These are phyloP conservation scores for Erannis defoliaria DNA, from an alignment of 2,888 invertebrate genomes.

Conservation along the genomic window DNA sequence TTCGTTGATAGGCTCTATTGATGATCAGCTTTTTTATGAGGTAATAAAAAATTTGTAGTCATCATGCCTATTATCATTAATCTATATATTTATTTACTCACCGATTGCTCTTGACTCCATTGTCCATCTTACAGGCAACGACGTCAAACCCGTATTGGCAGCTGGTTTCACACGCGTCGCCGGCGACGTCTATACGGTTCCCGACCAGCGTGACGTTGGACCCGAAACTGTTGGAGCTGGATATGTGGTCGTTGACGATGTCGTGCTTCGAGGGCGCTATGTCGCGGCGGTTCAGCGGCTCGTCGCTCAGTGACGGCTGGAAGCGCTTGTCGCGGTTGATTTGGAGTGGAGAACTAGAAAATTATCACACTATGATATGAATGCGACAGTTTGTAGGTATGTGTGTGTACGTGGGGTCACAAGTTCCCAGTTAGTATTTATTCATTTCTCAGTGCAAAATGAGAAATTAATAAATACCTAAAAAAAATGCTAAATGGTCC, in stretches of 20 bases:
- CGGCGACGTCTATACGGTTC: conserved; percentile 93
- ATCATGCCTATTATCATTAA: too few species aligned
- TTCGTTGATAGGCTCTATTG: too few species aligned
- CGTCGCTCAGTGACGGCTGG: conserved; percentile 73
- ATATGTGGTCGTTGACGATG: conserved; percentile 64
- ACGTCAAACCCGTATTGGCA: conserved; percentile 84
- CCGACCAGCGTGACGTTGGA: conserved; percentile 94
- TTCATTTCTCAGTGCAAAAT: too few species aligned
- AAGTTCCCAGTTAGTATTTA: too few species aligned
- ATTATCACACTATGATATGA: background rate
- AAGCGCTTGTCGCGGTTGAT: conserved; percentile 68
- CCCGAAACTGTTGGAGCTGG: conserved; percentile 90
- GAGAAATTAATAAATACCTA: too few species aligned
- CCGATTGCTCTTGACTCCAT: conserved; percentile 65
- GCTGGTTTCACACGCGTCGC: conserved; percentile 62
- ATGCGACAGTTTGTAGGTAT: too few species aligned
- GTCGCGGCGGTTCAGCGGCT: conserved; percentile 65
- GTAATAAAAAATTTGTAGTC: too few species aligned
- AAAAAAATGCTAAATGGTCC: too few species aligned
- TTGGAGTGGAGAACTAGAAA: conserved; percentile 64
- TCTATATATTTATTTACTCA: background rate
- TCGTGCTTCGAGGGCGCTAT: conserved; percentile 61
- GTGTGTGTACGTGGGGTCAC: too few species aligned
- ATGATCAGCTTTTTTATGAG: too few species aligned
- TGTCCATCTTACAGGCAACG: conserved; percentile 89